Evolutionary conservation across 1,140 invertebrate genomes (phyloP).

Genomic region (Nasonia vitripennis): DNA sequence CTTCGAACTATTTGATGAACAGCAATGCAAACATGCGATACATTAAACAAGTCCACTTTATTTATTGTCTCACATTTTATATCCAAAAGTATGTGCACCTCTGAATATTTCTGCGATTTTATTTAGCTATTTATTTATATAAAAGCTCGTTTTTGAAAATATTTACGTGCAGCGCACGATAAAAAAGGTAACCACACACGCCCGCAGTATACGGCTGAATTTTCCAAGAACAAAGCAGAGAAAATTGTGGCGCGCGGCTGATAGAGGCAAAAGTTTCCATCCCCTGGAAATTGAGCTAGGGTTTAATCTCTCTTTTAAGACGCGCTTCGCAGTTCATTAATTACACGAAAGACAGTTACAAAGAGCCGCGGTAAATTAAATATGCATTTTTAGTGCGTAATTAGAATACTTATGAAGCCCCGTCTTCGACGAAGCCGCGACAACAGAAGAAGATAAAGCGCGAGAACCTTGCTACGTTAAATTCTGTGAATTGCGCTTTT

Average conservation of each 20-base stretch:
- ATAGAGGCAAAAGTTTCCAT: neutral
- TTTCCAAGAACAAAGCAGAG: neutral
- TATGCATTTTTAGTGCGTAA: constrained; percentile 8
- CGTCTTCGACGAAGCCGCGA: neutral
- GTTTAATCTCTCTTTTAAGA: neutral
- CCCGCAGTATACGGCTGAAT: neutral
- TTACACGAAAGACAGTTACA: constrained; percentile 12
- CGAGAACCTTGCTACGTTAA: no score
- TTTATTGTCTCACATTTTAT: no score
- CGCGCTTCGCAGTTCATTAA: neutral
- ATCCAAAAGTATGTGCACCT: no score
- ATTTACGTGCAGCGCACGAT: no score
- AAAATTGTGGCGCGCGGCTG: no score
- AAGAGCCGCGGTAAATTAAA: neutral
- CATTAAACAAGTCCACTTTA: no score
- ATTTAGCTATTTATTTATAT: no score
- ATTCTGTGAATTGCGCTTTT: neutral
- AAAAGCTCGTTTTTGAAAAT: neutral
- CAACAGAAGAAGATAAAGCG: neutral
- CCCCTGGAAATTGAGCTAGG: neutral
- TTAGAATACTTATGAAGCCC: constrained; percentile 4
- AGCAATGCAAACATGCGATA: no score
- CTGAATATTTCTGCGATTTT: no score
- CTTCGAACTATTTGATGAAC: no score
- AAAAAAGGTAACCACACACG: no score